Percentiles rank a stretch among this genome's conserved stretches.
phyloP scores from a whole-genome alignment of 2,113 vertebrate genomes.

The Ictalurus punctatus region DNA sequence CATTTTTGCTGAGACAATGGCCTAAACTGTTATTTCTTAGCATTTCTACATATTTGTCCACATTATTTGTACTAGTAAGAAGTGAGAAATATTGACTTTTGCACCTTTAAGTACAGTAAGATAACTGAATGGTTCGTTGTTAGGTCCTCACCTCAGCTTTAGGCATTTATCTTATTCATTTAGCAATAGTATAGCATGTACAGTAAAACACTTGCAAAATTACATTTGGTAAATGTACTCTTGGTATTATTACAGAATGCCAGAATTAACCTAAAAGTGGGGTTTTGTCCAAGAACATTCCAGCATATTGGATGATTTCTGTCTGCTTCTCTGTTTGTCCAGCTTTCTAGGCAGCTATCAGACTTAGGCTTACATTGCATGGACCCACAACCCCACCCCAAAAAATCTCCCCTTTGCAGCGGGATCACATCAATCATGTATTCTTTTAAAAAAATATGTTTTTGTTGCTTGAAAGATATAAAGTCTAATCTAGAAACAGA shows the following conservation, averaged over 20 bases:
- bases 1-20: background rate
- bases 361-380: background rate
- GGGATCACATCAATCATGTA: background rate
- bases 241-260: conserved; percentile 16
- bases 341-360: conserved; percentile 1
- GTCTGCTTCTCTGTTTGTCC: conserved; percentile 12
- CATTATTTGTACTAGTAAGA: background rate
- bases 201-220: background rate
- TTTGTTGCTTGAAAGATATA: background rate
- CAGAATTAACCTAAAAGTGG: conserved; percentile 15
- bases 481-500: background rate
- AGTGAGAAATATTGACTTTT: background rate
- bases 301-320: conserved; percentile 8
- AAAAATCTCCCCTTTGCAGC: background rate
- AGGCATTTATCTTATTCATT: background rate
- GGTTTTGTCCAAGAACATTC: conserved; percentile 38
- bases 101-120: background rate
- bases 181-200: background rate
- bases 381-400: background rate
- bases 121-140: background rate
- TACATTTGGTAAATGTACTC: background rate
- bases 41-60: background rate
- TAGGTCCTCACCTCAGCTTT: background rate
- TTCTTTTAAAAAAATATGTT: background rate
- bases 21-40: background rate